These are phyloP conservation scores for Hymenochirus boettgeri DNA, from an alignment of 2,113 vertebrate species.

Conservation along the genomic window DNA sequence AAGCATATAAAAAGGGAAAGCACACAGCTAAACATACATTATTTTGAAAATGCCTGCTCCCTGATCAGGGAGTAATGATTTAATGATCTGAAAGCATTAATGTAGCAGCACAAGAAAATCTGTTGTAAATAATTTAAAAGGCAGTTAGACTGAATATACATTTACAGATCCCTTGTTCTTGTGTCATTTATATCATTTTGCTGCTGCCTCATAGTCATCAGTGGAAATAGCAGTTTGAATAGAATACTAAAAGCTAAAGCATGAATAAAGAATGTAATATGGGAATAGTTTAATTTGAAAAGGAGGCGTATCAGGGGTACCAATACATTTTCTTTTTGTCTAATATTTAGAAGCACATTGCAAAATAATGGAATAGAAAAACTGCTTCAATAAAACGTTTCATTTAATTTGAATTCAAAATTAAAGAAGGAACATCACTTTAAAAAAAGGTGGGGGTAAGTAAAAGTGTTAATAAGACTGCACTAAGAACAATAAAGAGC, in stretches of 20 bases:
- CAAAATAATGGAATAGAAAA: too few relatives aligned
- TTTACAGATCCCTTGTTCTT: conserved; percentile 38
- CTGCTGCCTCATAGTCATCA: background rate
- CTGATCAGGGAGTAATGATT: conserved; percentile 35
- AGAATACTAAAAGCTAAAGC: background rate
- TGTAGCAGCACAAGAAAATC: conserved; percentile 34
- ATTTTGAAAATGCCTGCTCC: conserved; percentile 13
- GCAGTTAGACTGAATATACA: conserved; percentile 40
- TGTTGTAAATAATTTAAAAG: conserved; percentile 39
- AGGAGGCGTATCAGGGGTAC: background rate
- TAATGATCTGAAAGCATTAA: conserved; percentile 40
- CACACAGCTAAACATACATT: background rate
- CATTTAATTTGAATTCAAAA: too few relatives aligned
- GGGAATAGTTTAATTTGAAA: background rate
- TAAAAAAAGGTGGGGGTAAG: too few relatives aligned
- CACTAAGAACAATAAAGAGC: too few relatives aligned
- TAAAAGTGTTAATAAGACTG: too few relatives aligned
- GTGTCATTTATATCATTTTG: conserved; percentile 25
- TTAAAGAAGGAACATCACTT: too few relatives aligned
- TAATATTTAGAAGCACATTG: background rate
- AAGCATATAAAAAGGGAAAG: too few relatives aligned
- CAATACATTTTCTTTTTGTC: background rate
- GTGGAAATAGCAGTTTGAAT: background rate
- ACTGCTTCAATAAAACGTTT: too few relatives aligned
- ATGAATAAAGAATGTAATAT: background rate